Base-by-base conservation (phyloP, 1,140 invertebrate species). In the Amyelois transitella region DNA sequence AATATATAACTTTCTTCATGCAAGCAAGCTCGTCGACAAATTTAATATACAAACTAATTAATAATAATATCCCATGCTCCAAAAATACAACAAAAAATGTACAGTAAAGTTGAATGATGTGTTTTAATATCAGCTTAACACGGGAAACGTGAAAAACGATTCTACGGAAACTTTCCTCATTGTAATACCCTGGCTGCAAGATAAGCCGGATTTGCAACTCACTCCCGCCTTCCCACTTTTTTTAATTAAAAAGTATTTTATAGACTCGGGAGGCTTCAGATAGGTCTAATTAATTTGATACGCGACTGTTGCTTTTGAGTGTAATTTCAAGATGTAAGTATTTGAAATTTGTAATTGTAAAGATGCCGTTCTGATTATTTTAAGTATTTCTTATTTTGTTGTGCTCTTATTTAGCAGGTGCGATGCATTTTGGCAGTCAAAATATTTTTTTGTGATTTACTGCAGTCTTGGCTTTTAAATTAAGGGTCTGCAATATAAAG, bases 181-280 rank as follows among this genome's bases (percentile, higher is more conserved):
- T 38, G 32, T 38, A 2, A n/a, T 18, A 6, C 19, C 47, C 48
- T 2, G 18, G 4, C 50, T 62, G 65, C 62, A 71, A 61, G 64
- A 66, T 67, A 63, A 72, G 68, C 65, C 69, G 74, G 74, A 81
- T 81, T 81, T 77, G 74, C 75, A 78, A 75, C 73, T 38, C 32
- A 38, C 32, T 38, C 32, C 58, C 63, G 55, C 57, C 64, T 72
- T 61, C 60, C 51, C 55, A 71, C 64, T 77, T 72, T 64, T 77
- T 75, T 77, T 77, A 78, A 78, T 78, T 78, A 77, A 78, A 77
- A 77, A 73, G 60, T 63, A 71, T 70, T 78, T 72, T 69, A 76
- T 71, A 61, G 61, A 70, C 64, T 57, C 56, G 32, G 45, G 56
- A 62, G 61, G 62, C 59, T 62, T 62, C 58, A 58, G 63, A 70